Evolutionary conservation across 2,888 invertebrate species (phyloP).

Genomic region (Pseudococcus longispinus): DNA sequence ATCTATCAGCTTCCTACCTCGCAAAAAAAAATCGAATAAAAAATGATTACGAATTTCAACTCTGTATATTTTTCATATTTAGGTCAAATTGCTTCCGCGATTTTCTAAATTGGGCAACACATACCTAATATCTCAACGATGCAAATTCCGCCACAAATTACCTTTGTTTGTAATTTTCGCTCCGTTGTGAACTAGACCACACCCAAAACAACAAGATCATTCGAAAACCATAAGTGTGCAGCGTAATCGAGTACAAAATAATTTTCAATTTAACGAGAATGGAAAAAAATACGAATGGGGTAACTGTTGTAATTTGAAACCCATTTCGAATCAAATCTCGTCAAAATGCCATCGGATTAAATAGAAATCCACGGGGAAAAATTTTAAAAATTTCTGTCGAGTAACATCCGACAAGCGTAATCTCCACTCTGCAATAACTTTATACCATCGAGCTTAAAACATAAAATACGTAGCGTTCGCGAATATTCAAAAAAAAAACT

Average conservation of each 20-base stretch:
- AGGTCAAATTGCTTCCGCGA: background rate
- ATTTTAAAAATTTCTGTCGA: background rate
- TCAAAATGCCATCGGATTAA: background rate
- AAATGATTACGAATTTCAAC: background rate
- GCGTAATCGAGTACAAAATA: background rate
- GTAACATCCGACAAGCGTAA: conserved; percentile 24
- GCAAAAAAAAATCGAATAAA: background rate
- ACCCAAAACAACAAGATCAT: background rate
- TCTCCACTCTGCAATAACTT: conserved; percentile 28
- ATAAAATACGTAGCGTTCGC: background rate
- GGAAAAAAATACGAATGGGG: background rate
- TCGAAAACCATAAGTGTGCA: no score
- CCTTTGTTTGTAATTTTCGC: background rate
- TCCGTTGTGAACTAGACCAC: background rate
- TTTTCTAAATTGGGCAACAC: background rate
- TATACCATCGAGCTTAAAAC: conserved; percentile 3
- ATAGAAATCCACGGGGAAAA: background rate
- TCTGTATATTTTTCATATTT: background rate
- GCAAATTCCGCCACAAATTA: background rate
- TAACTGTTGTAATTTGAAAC: background rate
- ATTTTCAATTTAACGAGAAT: background rate
- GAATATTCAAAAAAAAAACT: background rate
- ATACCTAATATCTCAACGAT: no score
- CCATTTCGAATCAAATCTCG: conserved; percentile 13
- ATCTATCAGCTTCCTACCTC: background rate